Base-by-base conservation (phyloP, 2,113 vertebrate species). In the Sander vitreus region DNA sequence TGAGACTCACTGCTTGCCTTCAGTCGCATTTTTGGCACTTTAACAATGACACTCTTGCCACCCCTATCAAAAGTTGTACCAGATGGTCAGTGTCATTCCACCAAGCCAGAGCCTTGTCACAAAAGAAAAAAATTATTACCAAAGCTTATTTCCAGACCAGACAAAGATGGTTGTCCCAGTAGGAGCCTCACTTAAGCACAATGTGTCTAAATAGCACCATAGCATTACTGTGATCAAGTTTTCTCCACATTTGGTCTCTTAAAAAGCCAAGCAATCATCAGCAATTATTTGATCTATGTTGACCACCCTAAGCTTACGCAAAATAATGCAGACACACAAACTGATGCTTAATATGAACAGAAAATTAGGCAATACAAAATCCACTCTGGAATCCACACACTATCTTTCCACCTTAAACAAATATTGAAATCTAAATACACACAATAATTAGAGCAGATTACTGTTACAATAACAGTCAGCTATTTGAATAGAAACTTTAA, bases 1-100 rank as follows among this genome's bases (percentile, higher is more conserved):
- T 23, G 27, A 65, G 80, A 45, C 51, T 77, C 59, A 67, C 43
- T 62, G 47, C 50, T 67, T 76, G 43, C 54, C n/a, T 72, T 33
- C 11, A n/a, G 59, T 57, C 51, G 43, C 47, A 13, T 74, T 73
- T 77, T 68, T 59, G 27, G 57, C 33, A 59, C 72, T 63, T 25
- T 4, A 36, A 19, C 19, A 54, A 63, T 80, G 58, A 36, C 55
- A 58, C 48, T 72, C 21, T 76, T 36, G 4, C 48, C 67, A 25
- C 13, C 10, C 7, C 5, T n/a, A 4, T 80, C 23, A 33, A 25
- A 55, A 63, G 25, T 55, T 50, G 36, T 51, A 21, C 12, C 18
- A 73, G 60, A 83, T 15, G 4, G 51, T 54, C 21, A n/a, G 16
- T 6, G 19, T 36, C 3, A 30, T 39, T 63, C 23, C 39, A 19